phyloP scores from a whole-genome alignment of 1,140 invertebrate genomes.

The Pseudomyrmex dendroicus region DNA sequence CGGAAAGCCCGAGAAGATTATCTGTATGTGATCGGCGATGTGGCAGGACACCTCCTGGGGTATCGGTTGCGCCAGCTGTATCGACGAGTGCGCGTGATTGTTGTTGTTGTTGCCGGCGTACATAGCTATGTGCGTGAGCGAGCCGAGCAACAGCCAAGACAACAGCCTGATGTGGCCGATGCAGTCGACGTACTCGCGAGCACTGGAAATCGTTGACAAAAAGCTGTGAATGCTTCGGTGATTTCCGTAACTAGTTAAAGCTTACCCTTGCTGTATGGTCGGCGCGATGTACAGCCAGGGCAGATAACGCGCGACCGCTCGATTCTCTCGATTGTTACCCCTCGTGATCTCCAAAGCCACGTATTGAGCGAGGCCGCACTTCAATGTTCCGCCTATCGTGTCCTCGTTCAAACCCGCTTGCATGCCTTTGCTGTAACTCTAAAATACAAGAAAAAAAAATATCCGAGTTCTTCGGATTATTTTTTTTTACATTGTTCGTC shows the following conservation, averaged over 20 bases:
- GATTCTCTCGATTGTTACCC: slow-evolving; percentile 93
- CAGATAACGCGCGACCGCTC: slow-evolving; percentile 93
- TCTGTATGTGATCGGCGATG: slow-evolving; percentile 98
- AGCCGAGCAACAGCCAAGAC: slow-evolving; percentile 98
- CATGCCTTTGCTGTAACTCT: slow-evolving; percentile 93
- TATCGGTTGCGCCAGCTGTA: slow-evolving; percentile 92
- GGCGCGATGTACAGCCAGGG: slow-evolving; percentile 97
- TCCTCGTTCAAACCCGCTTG: slow-evolving; percentile 96
- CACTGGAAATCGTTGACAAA: slow-evolving; percentile 85
- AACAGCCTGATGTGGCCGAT: slow-evolving; percentile 97
- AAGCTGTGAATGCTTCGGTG: background rate
- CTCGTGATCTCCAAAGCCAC: slow-evolving; percentile 96
- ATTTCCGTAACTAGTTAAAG: background rate
- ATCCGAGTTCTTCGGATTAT: too few relatives aligned
- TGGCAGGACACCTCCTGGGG: slow-evolving; percentile 98
- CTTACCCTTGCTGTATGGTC: slow-evolving; percentile 93
- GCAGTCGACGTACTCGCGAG: slow-evolving; percentile 97
- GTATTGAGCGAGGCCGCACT: slow-evolving; percentile 97
- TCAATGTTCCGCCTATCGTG: slow-evolving; percentile 96
- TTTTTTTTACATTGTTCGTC: background rate
- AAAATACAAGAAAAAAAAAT: slow-evolving; percentile 64
- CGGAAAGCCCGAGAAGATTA: slow-evolving; percentile 97
- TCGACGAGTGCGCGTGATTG: slow-evolving; percentile 77
- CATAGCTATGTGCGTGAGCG: slow-evolving; percentile 94
- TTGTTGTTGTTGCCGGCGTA: slow-evolving; percentile 80